Evolutionary conservation across 2,888 invertebrate genomes (phyloP), one percentile per base, ranked within the genome.

Genomic region (Cataglyphis albicans): DNA sequence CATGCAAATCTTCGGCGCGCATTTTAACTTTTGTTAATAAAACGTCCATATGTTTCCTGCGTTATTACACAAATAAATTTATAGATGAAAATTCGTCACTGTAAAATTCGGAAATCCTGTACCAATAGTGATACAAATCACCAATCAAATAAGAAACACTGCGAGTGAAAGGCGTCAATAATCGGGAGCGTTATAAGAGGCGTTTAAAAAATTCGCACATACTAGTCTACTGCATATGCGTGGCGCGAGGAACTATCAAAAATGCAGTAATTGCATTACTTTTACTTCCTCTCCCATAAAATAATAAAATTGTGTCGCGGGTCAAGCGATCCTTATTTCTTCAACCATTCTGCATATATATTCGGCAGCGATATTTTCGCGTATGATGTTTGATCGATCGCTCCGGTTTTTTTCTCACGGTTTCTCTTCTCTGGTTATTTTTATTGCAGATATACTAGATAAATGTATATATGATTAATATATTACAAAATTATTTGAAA

Each of bases 311-410:
- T 7, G 29, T 10, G 35, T 52, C n/a, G 18, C 6, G 18, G 18
- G 41, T 44, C 15, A 15, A 44, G 3, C 41, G 1, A 44, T 76
- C 52, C 25, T 38, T 12, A 10, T 38, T 55, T 12, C 25, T 18
- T 38, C 65, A 35, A 29, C 29, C 9, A 32, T 32, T 32, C 32
- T 32, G 6, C 32, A 32, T 32, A 32, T 32, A 32, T 32, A 32
- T 32, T 32, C 32, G 18, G 10, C 25, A n/a, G 3, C 67, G 41
- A 52, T 57, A 67, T 41, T 55, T 57, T 10, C 44, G 25, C 9
- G 29, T 61, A 38, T 32, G 32, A 32, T 78, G 76, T 78, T 78
- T 78, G 78, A 78, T 78, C 78, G 68, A 78, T 78, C 68, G 57
- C 29, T 63, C 35, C 32, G 0, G 15, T 48, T 29, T 18, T 64